phyloP scores from a whole-genome alignment of 1,140 invertebrate species.

The Aporrectodea caliginosa region DNA sequence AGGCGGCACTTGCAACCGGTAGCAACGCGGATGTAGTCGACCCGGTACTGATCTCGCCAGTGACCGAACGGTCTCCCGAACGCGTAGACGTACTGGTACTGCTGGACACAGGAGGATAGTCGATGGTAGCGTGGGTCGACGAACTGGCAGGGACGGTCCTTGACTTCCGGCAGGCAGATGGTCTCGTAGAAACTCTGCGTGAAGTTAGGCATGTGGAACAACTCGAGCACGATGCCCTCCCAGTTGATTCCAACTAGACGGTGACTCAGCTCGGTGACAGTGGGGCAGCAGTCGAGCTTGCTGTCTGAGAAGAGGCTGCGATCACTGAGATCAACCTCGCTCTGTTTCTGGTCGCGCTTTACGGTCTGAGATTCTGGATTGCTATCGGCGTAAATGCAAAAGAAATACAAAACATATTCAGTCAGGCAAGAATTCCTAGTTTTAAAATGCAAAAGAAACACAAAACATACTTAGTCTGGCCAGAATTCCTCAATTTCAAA shows the following conservation, averaged over 20 bases:
- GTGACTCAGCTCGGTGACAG: slow-evolving; percentile 17
- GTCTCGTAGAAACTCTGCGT: slow-evolving; percentile 32
- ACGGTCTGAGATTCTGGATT: too few species aligned
- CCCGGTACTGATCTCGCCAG: slow-evolving; percentile 19
- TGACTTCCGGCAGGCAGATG: slow-evolving; percentile 24
- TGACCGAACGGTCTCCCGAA: slow-evolving; percentile 22
- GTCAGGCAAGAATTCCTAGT: too few species aligned
- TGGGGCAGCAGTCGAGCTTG: slow-evolving; percentile 24
- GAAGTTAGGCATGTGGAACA: slow-evolving; percentile 27
- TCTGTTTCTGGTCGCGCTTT: neutral
- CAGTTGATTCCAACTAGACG: slow-evolving; percentile 23
- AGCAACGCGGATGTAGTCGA: slow-evolving; percentile 28
- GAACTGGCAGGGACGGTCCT: slow-evolving; percentile 28
- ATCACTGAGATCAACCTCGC: slow-evolving; percentile 9
- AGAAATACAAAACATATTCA: too few species aligned
- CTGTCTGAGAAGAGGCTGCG: slow-evolving; percentile 20
- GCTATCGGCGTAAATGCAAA: too few species aligned
- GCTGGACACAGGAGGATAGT: slow-evolving; percentile 11
- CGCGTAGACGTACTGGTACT: slow-evolving; percentile 29
- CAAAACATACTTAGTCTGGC: too few species aligned
- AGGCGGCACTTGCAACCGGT: slow-evolving; percentile 27
- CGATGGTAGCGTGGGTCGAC: neutral
- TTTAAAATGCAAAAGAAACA: too few species aligned
- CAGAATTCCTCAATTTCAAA: too few species aligned
- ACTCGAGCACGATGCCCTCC: slow-evolving; percentile 25